A percentile compares a stretch with the other conserved stretches of the same genome.
These are phyloP conservation scores for Corythaeola cristata DNA, from an alignment of 2,113 vertebrate genomes.

Conservation along the genomic window DNA sequence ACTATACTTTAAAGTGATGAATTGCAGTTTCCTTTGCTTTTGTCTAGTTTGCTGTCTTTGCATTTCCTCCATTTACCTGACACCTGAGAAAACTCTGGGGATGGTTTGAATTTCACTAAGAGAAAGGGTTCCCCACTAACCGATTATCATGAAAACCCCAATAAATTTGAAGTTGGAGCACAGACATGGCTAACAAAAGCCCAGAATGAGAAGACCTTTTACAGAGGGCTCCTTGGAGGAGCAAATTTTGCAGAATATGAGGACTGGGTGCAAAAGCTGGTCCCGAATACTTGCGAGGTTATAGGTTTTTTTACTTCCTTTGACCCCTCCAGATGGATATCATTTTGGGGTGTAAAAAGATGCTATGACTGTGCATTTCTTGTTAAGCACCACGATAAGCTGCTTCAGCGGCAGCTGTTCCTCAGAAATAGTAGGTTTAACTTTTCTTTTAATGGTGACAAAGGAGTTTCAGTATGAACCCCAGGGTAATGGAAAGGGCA, in stretches of 20 bases:
- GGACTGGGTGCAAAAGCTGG: neutral
- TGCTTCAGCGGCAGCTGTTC: neutral
- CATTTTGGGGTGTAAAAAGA: neutral
- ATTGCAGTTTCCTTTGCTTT: slow-evolving; percentile 24
- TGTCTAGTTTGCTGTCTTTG: neutral
- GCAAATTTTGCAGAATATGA: neutral
- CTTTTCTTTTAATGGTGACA: neutral
- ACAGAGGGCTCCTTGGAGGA: neutral
- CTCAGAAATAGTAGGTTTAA: neutral
- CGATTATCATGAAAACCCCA: neutral
- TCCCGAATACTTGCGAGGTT: neutral
- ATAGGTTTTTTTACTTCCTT: neutral
- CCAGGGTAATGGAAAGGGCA: neutral
- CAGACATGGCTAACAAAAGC: neutral
- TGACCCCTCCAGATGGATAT: neutral
- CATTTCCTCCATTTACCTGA: neutral
- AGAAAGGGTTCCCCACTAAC: neutral
- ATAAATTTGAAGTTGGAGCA: neutral
- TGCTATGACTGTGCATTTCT: neutral
- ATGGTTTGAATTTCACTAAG: neutral
- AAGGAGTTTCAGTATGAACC: neutral
- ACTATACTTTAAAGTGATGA: neutral
- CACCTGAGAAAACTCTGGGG: neutral
- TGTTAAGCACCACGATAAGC: neutral
- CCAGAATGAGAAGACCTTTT: neutral